These are phyloP conservation scores for Cebuella pygmaea DNA, from an alignment of 2,797 vertebrate species.

Conservation along the genomic window DNA sequence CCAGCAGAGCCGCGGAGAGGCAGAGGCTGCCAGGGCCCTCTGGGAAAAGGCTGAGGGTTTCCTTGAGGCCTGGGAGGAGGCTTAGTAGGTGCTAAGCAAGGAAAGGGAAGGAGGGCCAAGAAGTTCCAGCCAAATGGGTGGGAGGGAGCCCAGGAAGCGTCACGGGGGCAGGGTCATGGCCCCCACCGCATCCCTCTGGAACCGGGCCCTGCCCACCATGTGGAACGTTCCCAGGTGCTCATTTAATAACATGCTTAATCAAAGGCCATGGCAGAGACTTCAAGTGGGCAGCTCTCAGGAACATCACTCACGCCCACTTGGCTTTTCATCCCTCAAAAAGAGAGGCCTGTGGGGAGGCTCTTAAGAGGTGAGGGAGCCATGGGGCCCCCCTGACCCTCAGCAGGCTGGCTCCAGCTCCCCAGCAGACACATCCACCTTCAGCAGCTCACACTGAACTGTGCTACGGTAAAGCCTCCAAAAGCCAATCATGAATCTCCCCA, in stretches of 20 bases:
- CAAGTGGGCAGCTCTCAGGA: neutral
- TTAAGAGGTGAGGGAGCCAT: neutral
- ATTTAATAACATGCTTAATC: neutral
- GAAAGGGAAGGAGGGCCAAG: neutral
- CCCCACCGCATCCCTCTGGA: fast-evolving
- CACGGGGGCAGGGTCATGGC: too few relatives aligned
- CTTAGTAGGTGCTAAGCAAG: neutral
- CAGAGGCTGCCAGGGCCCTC: fast-evolving
- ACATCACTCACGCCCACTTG: fast-evolving
- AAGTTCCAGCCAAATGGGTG: neutral
- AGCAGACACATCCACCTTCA: slow-evolving; percentile 59
- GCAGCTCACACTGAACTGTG: slow-evolving; percentile 61
- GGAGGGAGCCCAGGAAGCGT: neutral
- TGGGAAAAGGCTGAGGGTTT: neutral
- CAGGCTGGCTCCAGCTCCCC: slow-evolving; percentile 74
- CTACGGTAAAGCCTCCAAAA: slow-evolving; percentile 63
- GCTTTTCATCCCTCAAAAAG: neutral
- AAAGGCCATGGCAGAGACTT: neutral
- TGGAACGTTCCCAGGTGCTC: fast-evolving
- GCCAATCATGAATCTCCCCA: slow-evolving; percentile 62
- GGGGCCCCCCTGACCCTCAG: slow-evolving; percentile 25
- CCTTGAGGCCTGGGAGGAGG: neutral
- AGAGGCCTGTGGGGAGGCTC: fast-evolving
- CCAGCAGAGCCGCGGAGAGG: fast-evolving
- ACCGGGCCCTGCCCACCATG: fast-evolving